These are phyloP conservation scores for Leptosomus discolor DNA, from an alignment of 2,113 vertebrate genomes.

Conservation along the genomic window DNA sequence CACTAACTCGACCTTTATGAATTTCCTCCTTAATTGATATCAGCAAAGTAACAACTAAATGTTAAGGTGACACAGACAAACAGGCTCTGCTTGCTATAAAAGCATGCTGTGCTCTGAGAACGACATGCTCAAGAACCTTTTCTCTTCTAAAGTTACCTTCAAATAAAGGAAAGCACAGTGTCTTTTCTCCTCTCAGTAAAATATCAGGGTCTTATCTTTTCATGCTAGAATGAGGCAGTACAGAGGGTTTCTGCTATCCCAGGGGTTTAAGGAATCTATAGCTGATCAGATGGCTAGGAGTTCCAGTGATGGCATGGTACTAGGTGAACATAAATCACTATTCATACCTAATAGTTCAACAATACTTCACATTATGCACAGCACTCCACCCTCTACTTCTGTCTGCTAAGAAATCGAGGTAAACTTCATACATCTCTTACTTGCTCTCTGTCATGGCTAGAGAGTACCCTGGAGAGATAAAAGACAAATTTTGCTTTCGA, in stretches of 20 bases:
- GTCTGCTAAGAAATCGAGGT: background rate
- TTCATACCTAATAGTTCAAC: conserved; percentile 17
- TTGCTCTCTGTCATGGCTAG: background rate
- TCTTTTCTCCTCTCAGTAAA: background rate
- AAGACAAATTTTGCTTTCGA: background rate
- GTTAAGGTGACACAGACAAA: background rate
- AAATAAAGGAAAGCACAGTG: background rate
- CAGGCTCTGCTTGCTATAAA: background rate
- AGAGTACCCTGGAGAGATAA: background rate
- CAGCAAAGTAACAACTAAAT: background rate
- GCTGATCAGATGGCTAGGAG: background rate
- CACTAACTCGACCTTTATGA: background rate
- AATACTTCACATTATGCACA: background rate
- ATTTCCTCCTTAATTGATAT: background rate
- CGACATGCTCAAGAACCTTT: background rate
- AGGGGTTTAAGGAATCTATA: background rate
- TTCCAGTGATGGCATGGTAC: background rate
- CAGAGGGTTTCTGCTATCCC: background rate
- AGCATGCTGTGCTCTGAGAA: background rate
- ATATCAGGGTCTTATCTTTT: background rate
- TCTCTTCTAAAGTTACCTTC: background rate
- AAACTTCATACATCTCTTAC: background rate
- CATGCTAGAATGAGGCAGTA: background rate
- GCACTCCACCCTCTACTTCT: background rate
- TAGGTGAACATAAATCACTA: background rate